These are phyloP conservation scores for Trichomalopsis sarcophagae DNA, from an alignment of 1,140 invertebrate species.

Conservation along the genomic window DNA sequence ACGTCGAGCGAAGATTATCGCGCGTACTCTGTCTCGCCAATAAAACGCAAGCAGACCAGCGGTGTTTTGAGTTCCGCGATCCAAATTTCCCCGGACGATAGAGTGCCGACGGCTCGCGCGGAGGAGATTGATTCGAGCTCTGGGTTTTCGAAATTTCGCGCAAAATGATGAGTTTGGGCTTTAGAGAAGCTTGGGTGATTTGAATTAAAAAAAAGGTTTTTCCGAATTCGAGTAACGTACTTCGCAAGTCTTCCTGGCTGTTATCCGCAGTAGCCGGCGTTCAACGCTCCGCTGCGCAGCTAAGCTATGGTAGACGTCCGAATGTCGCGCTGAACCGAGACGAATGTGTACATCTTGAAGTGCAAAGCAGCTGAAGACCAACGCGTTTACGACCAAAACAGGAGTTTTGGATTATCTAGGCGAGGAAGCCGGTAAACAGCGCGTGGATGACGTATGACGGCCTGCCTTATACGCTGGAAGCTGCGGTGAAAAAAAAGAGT, in stretches of 20 bases:
- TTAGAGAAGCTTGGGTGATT: too few species aligned
- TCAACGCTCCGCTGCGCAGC: not conserved
- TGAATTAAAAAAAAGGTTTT: too few species aligned
- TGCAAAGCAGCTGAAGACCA: not conserved
- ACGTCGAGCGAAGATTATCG: too few species aligned
- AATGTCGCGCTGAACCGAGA: not conserved
- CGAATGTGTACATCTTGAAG: not conserved
- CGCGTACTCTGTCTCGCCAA: not conserved
- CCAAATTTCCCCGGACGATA: not conserved
- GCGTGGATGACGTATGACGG: constrained; percentile 14
- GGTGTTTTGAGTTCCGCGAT: not conserved
- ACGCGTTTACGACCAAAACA: not conserved
- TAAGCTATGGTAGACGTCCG: not conserved
- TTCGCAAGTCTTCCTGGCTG: too few species aligned
- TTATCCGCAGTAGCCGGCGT: too few species aligned
- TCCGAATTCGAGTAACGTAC: too few species aligned
- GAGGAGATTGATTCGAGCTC: not conserved
- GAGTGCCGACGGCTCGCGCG: not conserved
- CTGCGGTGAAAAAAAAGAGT: too few species aligned
- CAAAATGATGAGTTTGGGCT: too few species aligned
- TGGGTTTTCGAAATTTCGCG: too few species aligned
- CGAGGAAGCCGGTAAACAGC: constrained; percentile 23
- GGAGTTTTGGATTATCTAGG: not conserved
- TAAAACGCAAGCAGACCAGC: not conserved
- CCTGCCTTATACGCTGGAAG: too few species aligned